A percentile compares a stretch with the other conserved stretches of the same genome.
phyloP scores from a whole-genome alignment of 2,797 vertebrate species.

The Distichodus sexfasciatus region DNA sequence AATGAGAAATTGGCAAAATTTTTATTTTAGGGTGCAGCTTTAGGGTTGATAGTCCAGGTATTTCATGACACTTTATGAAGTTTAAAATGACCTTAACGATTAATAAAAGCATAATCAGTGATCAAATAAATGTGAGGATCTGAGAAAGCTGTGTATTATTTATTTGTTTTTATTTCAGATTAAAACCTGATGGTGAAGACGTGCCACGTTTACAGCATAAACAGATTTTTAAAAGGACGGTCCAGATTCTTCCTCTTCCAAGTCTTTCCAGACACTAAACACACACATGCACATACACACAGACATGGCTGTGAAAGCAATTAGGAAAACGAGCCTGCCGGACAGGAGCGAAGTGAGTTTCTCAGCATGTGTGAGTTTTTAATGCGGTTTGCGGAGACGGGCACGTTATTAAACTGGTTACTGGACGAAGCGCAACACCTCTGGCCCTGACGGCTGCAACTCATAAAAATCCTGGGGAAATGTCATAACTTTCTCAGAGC shows the following conservation, averaged over 20 bases:
- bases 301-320: slow-evolving; percentile 42
- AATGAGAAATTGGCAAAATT: too few species aligned
- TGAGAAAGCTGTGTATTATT: too few species aligned
- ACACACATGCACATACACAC: slow-evolving; percentile 12
- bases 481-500: slow-evolving; percentile 1
- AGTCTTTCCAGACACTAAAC: slow-evolving; percentile 31
- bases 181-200: background rate
- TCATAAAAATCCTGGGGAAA: background rate
- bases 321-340: slow-evolving; percentile 45
- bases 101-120: too few species aligned
- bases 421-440: slow-evolving; percentile 39
- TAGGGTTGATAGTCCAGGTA: too few species aligned
- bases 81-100: too few species aligned
- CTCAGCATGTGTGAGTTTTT: slow-evolving; percentile 57
- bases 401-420: slow-evolving; percentile 50
- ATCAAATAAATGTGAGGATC: too few species aligned
- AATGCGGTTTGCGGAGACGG: slow-evolving; percentile 43
- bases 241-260: slow-evolving; percentile 12
- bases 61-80: too few species aligned
- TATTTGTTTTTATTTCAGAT: too few species aligned
- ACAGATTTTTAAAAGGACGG: background rate
- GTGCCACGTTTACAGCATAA: slow-evolving; percentile 1
- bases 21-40: too few species aligned
- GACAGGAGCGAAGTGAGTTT: slow-evolving; percentile 46
- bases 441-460: background rate